These are phyloP conservation scores for Aleadryas rufinucha DNA, from an alignment of 2,113 vertebrate species.

Conservation along the genomic window DNA sequence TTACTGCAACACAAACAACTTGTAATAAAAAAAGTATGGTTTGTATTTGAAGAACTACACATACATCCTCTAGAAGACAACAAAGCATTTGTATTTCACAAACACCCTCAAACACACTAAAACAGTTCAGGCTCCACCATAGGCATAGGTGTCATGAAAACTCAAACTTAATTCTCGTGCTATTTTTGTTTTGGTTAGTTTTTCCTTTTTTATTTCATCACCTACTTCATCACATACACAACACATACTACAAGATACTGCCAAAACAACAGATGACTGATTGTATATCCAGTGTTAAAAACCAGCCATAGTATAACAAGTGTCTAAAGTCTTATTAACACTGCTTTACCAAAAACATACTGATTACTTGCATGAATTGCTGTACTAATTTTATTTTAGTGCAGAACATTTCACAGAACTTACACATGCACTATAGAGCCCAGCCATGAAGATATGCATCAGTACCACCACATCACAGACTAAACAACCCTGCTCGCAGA, in stretches of 20 bases:
- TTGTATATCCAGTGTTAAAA: background rate
- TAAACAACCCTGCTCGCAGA: background rate
- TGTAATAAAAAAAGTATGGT: background rate
- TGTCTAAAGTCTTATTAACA: background rate
- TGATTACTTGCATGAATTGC: background rate
- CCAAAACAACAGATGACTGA: background rate
- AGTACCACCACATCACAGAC: background rate
- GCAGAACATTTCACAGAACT: background rate
- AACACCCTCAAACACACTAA: background rate
- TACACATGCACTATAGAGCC: background rate
- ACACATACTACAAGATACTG: background rate
- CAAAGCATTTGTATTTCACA: background rate
- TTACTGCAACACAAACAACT: background rate
- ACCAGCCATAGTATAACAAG: background rate
- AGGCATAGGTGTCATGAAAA: background rate
- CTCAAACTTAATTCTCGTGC: background rate
- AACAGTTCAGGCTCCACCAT: background rate
- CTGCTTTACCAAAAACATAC: background rate
- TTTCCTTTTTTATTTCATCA: background rate
- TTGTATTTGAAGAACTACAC: background rate
- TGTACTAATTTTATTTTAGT: background rate
- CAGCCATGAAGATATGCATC: background rate
- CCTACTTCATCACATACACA: background rate
- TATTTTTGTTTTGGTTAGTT: background rate
- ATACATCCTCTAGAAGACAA: background rate